A percentile compares a stretch with the other conserved stretches of the same genome.
These are phyloP conservation scores for Gryllus bimaculatus DNA, from an alignment of 1,140 invertebrate genomes.

Conservation along the genomic window DNA sequence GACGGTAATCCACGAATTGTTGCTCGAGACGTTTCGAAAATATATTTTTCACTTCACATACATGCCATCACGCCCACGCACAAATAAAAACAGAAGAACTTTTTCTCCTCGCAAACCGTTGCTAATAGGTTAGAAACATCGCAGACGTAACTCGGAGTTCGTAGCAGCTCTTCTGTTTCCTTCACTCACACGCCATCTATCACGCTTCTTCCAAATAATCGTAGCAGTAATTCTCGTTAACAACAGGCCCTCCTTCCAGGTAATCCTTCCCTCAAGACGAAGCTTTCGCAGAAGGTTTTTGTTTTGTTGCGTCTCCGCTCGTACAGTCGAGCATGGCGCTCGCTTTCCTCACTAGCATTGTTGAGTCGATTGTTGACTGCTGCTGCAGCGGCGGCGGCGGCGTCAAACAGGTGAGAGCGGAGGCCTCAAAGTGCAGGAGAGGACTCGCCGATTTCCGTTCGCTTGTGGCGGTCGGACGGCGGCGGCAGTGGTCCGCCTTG, in stretches of 20 bases:
- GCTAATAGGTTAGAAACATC: neutral
- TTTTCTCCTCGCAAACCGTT: no score
- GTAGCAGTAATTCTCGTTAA: neutral
- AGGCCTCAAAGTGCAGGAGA: no score
- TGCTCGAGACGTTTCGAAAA: neutral
- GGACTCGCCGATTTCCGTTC: no score
- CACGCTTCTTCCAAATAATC: neutral
- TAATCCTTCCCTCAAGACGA: neutral
- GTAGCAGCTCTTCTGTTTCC: neutral
- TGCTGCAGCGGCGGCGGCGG: neutral
- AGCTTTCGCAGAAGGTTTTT: neutral
- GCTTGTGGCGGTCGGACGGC: no score
- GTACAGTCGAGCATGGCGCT: neutral
- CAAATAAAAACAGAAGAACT: neutral
- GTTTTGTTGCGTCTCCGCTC: neutral
- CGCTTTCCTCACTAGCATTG: neutral
- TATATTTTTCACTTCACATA: neutral
- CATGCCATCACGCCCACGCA: neutral
- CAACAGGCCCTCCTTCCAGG: neutral
- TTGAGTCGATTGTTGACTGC: neutral
- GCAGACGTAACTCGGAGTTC: neutral
- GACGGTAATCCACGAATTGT: neutral
- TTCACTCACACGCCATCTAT: neutral
- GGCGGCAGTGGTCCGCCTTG: no score
- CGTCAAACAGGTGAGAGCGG: neutral